Base-by-base conservation (phyloP, 2,888 invertebrate species). In the Argyresthia albistria region DNA sequence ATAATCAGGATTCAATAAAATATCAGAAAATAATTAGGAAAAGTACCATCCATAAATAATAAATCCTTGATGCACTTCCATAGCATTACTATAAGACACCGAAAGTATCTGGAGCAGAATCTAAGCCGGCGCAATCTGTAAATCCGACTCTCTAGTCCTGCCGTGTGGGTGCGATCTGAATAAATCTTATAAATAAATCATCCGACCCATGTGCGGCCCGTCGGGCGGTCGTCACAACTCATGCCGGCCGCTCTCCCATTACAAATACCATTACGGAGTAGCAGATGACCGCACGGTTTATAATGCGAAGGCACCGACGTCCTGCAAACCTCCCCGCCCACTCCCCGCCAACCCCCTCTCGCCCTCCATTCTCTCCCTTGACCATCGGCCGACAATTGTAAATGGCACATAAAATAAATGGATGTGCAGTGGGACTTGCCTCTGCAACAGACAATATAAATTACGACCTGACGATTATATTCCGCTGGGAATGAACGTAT, bases 341-440 rank as follows among this genome's bases (percentile, higher is more conserved):
- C 66, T 61, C 59, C 63, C 46, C 45, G 52, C 66, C 35, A 11
- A 25, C 46, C 16, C 46, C 35, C n/a, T 25, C 25, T 35, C 39
- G 10, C 46, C 25, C 69, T 69, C 69, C 67, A 67, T 60, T 73
- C 67, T 73, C 81, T 82, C 88, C 88, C 88, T 88, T 88, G 88
- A 87, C 88, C 88, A 88, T 88, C 87, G 88, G 88, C 87, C 88
- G 88, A 88, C 88, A 87, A 88, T 88, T 88, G 88, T 88, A 88
- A 88, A 88, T 88, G 88, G 88, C 88, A 88, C 88, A 88, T 88
- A 88, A 88, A 88, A 88, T 88, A 88, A 88, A 88, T 88, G 88
- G 88, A 88, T 88, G 88, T 88, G 88, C 88, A 86, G 80, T 80
- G 86, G 82, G 83, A 83, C 84, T 81, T 80, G 86, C 82, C 87